Percentiles rank a stretch among this genome's conserved stretches.
Evolutionary conservation across 64 coral and sea anemone species (phyloP).

Genomic region (Trachythela sp.): DNA sequence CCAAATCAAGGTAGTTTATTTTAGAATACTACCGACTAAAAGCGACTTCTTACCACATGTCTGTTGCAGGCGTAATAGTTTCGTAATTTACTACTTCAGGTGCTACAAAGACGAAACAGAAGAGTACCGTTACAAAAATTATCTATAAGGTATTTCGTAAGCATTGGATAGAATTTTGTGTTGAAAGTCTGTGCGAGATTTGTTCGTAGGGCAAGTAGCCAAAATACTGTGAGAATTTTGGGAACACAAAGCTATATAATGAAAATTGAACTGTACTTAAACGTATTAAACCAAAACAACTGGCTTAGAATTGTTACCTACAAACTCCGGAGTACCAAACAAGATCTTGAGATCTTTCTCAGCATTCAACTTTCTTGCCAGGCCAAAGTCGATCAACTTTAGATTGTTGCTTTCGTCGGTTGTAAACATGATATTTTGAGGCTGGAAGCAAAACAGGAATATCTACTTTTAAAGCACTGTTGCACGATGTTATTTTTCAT

Average conservation of each 20-base stretch:
- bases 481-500: too few species aligned
- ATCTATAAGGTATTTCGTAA: too few species aligned
- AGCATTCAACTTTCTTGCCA: slow-evolving; percentile 67
- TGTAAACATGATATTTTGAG: slow-evolving; percentile 91
- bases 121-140: neutral
- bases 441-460: slow-evolving; percentile 23
- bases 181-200: too few species aligned
- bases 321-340: slow-evolving; percentile 82
- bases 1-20: neutral
- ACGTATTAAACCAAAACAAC: neutral
- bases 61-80: slow-evolving; percentile 60
- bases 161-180: too few species aligned
- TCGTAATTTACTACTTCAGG: slow-evolving; percentile 96
- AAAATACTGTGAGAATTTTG: neutral
- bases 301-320: slow-evolving; percentile 49
- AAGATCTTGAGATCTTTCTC: slow-evolving; percentile 70
- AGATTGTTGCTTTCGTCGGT: slow-evolving; percentile 65
- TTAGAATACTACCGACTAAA: neutral
- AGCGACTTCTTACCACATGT: slow-evolving; percentile 81
- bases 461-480: neutral
- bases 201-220: too few species aligned
- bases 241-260: too few species aligned
- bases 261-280: too few species aligned
- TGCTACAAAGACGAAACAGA: slow-evolving; percentile 45
- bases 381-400: slow-evolving; percentile 83